These are phyloP conservation scores for Meiosimyza decipiens DNA, from an alignment of 2,888 invertebrate genomes.

Conservation along the genomic window DNA sequence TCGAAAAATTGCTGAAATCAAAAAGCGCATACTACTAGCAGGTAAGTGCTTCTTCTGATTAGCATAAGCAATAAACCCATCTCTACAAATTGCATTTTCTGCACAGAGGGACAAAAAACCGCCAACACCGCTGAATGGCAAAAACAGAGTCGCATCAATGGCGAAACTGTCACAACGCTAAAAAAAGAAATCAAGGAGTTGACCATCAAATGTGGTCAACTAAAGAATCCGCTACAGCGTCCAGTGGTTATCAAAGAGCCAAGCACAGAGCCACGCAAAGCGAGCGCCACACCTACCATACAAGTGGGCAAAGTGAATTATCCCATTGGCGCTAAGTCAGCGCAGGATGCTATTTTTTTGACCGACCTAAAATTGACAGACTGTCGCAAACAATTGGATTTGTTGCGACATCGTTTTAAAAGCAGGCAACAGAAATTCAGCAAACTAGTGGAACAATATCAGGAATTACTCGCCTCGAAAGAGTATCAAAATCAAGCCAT, in stretches of 20 bases:
- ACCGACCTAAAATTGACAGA: slow-evolving; percentile 77
- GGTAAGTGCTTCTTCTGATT: slow-evolving; percentile 69
- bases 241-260: slow-evolving; percentile 59
- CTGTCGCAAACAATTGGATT: slow-evolving; percentile 78
- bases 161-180: slow-evolving; percentile 75
- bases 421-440: slow-evolving; percentile 72
- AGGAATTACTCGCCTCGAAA: slow-evolving; percentile 72
- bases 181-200: slow-evolving; percentile 80
- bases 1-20: slow-evolving; percentile 84
- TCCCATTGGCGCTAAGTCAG: slow-evolving; percentile 68
- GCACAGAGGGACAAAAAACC: slow-evolving; percentile 84
- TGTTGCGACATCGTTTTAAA: slow-evolving; percentile 76
- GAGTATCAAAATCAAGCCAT: slow-evolving; percentile 64
- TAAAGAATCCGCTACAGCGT: slow-evolving; percentile 62
- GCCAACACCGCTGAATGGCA: slow-evolving; percentile 85
- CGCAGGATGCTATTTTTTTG: slow-evolving; percentile 69
- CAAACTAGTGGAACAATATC: slow-evolving; percentile 73
- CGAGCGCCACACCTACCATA: slow-evolving; percentile 52
- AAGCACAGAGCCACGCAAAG: slow-evolving; percentile 44
- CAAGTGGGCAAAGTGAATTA: slow-evolving; percentile 64
- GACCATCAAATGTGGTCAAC: slow-evolving; percentile 69
- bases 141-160: slow-evolving; percentile 77
- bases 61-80: background rate
- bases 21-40: slow-evolving; percentile 86
- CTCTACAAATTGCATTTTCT: slow-evolving; percentile 4